Evolutionary conservation across 2,888 invertebrate genomes (phyloP).

Genomic region (Oligia fasciuncula): DNA sequence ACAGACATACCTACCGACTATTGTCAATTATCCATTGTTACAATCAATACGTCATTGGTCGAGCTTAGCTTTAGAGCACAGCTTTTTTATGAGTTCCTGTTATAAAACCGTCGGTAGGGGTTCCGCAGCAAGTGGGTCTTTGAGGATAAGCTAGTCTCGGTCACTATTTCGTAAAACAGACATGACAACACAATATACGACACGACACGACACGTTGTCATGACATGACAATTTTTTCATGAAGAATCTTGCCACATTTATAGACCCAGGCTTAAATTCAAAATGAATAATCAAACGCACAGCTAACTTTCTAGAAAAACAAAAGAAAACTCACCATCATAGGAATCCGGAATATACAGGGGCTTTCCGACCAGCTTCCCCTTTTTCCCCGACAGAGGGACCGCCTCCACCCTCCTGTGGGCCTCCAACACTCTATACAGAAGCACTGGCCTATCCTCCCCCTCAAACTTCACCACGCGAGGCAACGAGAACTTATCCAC

Average conservation of each 20-base stretch:
- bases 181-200: background rate
- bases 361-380: constrained; percentile 90
- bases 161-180: background rate
- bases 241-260: background rate
- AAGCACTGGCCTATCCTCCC: constrained; percentile 90
- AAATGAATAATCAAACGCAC: background rate
- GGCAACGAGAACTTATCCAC: constrained; percentile 91
- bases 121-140: background rate
- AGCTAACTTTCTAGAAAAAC: background rate
- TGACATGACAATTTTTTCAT: background rate
- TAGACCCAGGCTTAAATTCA: background rate
- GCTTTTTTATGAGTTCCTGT: background rate
- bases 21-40: constrained; percentile 52
- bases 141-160: background rate
- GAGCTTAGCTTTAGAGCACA: constrained; percentile 6
- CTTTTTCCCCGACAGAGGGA: constrained; percentile 89
- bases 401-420: constrained; percentile 91
- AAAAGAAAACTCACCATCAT: constrained; percentile 89
- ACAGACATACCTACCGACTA: constrained; percentile 36
- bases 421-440: constrained; percentile 91
- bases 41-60: constrained; percentile 28
- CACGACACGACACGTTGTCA: background rate
- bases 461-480: constrained; percentile 90
- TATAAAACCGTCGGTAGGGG: background rate
- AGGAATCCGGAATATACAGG: constrained; percentile 92